Evolutionary conservation across 1,140 invertebrate species (phyloP).

Genomic region (Listronotus bonariensis): DNA sequence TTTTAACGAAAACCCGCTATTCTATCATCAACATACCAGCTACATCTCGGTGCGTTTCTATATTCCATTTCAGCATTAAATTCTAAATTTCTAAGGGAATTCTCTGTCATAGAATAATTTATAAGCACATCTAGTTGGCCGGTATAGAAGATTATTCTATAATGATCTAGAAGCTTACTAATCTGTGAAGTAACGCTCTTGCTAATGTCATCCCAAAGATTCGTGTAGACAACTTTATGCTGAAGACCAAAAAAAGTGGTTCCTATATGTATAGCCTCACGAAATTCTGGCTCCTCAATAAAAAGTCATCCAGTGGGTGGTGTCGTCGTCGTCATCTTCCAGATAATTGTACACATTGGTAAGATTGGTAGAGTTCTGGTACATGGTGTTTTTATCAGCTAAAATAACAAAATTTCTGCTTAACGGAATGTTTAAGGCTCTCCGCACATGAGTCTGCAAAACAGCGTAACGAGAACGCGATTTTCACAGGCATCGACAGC

Average conservation of each 20-base stretch:
- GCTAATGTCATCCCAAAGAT: constrained; percentile 80
- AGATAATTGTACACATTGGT: neutral
- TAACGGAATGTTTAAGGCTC: too few species aligned
- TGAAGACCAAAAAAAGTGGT: constrained; percentile 58
- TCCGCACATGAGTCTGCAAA: too few species aligned
- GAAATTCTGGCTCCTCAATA: constrained; percentile 62
- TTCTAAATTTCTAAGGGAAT: constrained; percentile 67
- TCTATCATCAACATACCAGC: constrained; percentile 69
- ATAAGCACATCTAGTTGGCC: constrained; percentile 85
- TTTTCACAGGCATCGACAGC: too few species aligned
- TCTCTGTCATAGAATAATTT: constrained; percentile 75
- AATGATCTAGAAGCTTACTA: constrained; percentile 67
- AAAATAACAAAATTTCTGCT: too few species aligned
- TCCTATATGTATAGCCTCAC: constrained; percentile 58
- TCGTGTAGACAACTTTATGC: constrained; percentile 64
- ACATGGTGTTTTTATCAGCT: too few species aligned
- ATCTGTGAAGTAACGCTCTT: constrained; percentile 78
- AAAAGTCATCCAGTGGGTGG: constrained; percentile 60
- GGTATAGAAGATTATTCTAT: constrained; percentile 74
- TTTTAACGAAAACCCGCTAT: constrained; percentile 75
- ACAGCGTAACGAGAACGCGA: too few species aligned
- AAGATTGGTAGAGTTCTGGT: too few species aligned
- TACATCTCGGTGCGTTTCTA: constrained; percentile 61
- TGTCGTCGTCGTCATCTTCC: constrained; percentile 39
- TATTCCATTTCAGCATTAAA: constrained; percentile 70